Conservation (phyloP, 2,797 vertebrate genomes). For the Anisognathus igniventris region DNA sequence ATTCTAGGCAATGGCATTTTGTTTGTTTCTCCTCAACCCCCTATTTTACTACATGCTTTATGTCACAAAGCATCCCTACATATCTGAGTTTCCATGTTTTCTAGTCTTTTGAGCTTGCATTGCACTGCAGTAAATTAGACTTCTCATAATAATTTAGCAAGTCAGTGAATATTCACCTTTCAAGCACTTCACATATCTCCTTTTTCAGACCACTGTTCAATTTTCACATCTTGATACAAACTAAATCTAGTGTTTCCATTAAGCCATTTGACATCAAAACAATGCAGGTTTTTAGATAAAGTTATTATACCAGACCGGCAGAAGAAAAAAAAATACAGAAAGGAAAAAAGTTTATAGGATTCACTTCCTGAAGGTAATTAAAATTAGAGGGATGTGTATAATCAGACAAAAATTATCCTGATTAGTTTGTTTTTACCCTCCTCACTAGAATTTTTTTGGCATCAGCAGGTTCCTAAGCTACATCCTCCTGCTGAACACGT, state of each 20-base stretch:
- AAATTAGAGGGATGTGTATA: neutral
- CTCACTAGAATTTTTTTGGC: neutral
- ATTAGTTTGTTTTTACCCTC: neutral
- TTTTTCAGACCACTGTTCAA: neutral
- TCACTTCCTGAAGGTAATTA: neutral
- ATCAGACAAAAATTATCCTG: neutral
- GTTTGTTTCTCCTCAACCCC: accelerated
- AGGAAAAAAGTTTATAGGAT: neutral
- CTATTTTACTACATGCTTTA: neutral
- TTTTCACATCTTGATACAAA: neutral
- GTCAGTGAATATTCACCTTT: neutral
- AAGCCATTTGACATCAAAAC: neutral
- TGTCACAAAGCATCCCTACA: neutral
- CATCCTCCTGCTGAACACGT: neutral
- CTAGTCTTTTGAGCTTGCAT: neutral
- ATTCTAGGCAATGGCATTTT: neutral
- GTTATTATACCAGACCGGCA: neutral
- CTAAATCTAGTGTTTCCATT: neutral
- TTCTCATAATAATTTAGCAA: neutral
- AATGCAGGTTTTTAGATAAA: neutral
- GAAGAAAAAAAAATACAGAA: neutral
- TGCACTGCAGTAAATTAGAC: neutral
- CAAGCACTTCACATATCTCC: neutral
- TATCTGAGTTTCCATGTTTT: neutral
- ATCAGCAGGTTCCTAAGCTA: neutral